Conservation (phyloP, 1,140 invertebrate species). For the Drosophila ambigua region DNA sequence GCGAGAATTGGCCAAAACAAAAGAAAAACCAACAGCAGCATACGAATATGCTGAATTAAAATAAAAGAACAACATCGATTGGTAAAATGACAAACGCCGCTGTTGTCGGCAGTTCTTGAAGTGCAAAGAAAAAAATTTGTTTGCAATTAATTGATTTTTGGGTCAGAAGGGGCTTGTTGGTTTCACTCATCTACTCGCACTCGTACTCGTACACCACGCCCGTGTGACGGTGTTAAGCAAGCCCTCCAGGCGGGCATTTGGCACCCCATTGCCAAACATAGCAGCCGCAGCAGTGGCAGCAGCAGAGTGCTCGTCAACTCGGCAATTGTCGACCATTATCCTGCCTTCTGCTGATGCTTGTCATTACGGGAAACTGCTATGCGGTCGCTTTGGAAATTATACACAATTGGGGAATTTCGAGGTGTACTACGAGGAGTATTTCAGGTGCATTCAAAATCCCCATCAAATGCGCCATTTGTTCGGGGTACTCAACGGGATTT, state of each 20-base stretch:
- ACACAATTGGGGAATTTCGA: too few relatives aligned
- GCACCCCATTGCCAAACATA: constrained; percentile 26
- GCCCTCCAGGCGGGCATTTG: constrained; percentile 15
- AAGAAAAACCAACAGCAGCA: constrained; percentile 29
- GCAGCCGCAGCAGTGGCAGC: background rate
- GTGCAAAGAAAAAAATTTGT: constrained; percentile 19
- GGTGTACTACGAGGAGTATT: background rate
- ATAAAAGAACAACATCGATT: constrained; percentile 33
- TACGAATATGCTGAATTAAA: constrained; percentile 46
- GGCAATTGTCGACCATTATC: too few relatives aligned
- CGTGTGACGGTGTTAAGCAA: constrained; percentile 2
- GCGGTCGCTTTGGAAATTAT: background rate
- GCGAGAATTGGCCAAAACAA: constrained; percentile 34
- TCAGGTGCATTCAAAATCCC: constrained; percentile 7
- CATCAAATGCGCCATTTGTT: constrained; percentile 35
- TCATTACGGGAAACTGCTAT: background rate
- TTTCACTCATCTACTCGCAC: too few relatives aligned
- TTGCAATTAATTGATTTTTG: constrained; percentile 44
- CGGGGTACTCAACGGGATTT: background rate
- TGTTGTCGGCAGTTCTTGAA: constrained; percentile 1
- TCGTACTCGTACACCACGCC: too few relatives aligned
- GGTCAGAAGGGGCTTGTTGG: background rate
- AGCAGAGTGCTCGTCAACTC: too few relatives aligned
- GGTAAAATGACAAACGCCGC: constrained; percentile 4
- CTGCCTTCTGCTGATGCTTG: background rate